Evolutionary conservation across 2,113 vertebrate species (phyloP), one percentile per base, ranked within the genome.

Genomic region (Lophotis ruficrista): DNA sequence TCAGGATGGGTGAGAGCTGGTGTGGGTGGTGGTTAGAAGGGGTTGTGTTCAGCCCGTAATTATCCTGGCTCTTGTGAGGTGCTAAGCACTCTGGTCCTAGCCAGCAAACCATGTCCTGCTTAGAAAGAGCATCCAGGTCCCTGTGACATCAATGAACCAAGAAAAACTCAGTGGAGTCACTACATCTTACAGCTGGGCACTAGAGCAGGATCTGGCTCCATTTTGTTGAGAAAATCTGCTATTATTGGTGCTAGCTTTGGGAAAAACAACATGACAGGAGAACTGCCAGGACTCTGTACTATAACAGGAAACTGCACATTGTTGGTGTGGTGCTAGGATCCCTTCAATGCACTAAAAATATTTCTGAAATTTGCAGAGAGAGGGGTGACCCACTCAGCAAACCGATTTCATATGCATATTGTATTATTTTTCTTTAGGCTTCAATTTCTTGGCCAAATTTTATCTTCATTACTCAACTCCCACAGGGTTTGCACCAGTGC

Each of bases 381-480:
- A 17, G 9, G 33, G 18, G 48, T 82, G 33, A 91, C 18, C n/a
- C 27, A 38, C 51, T 81, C 61, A 88, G 53, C 24, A 78, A 81
- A 65, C 35, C 2, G 6, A 84, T 78, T 89, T 71, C 61, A 60
- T 50, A 48, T 0, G 4, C 23, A 37, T 31, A 48, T 27, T 75
- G 43, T 56, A 48, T 68, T 94, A 47, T 70, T 83, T 82, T 86
- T 75, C 71, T 89, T 94, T 33, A 84, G 61, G 56, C 33, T 92
- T 90, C 64, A 81, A 79, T 47, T 90, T 31, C 33, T 69, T 30
- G 35, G 89, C 76, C 37, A 69, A 84, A 71, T 94, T 68, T 91
- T 75, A 81, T 69, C 76, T 82, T 68, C 76, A 48, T 91, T 92
- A 92, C 83, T 83, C 69, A 93, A 57, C 16, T 92, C 80, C 83